These are phyloP conservation scores for Athripsodes cinereus DNA, from an alignment of 2,888 invertebrate genomes.

Conservation along the genomic window DNA sequence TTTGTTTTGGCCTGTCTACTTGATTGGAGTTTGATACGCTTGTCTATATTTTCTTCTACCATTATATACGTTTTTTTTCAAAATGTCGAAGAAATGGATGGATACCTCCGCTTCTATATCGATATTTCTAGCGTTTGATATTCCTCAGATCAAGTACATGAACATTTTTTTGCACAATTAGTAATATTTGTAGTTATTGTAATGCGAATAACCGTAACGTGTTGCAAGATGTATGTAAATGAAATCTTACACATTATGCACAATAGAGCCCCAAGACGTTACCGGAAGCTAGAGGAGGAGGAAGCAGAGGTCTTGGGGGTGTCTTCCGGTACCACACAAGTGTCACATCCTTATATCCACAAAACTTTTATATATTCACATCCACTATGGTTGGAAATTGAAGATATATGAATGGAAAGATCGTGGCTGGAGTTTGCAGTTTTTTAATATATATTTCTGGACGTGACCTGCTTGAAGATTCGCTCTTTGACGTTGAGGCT, in stretches of 20 bases:
- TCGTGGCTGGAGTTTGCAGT: background rate
- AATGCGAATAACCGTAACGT: no score
- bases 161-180: no score
- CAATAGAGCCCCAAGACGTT: background rate
- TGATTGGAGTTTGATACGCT: no score
- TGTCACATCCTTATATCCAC: slow-evolving; percentile 21
- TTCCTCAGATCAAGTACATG: no score
- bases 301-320: slow-evolving; percentile 1
- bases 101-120: no score
- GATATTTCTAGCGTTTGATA: no score
- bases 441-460: background rate
- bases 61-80: no score
- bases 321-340: slow-evolving; percentile 24
- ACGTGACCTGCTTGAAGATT: background rate
- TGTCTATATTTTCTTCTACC: no score
- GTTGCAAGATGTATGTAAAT: background rate
- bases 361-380: background rate
- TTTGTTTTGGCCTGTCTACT: no score
- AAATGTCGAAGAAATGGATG: no score
- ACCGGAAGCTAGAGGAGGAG: background rate
- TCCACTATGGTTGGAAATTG: background rate
- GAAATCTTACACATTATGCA: background rate
- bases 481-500: background rate
- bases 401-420: background rate
- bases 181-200: no score